Conservation (phyloP, 2,113 vertebrate genomes). For the Laticauda colubrina region DNA sequence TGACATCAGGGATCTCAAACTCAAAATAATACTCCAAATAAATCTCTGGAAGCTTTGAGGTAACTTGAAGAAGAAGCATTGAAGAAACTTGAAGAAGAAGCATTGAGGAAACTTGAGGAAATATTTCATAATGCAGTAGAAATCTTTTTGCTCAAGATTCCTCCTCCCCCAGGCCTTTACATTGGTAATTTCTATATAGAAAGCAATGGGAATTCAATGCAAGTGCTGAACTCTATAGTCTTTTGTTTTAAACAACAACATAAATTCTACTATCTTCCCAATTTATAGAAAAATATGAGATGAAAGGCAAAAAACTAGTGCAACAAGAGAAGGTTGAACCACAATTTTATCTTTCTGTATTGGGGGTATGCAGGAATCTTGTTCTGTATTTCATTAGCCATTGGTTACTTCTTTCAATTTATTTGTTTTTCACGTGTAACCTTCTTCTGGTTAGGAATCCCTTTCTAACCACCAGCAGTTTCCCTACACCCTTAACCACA, state of each 20-base stretch:
- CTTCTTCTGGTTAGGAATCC: neutral
- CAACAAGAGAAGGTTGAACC: constrained; percentile 13
- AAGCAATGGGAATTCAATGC: neutral
- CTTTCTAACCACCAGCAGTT: neutral
- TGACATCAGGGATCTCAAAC: neutral
- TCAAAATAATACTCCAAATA: neutral
- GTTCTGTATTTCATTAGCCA: neutral
- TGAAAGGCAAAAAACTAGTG: constrained; percentile 20
- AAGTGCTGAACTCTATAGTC: neutral
- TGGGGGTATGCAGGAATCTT: constrained; percentile 1
- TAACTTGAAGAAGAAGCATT: neutral
- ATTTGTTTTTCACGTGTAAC: neutral
- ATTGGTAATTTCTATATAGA: neutral
- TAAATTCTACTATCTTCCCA: neutral
- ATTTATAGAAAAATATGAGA: neutral
- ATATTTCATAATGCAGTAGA: neutral
- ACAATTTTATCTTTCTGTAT: constrained; percentile 7
- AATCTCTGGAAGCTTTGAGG: neutral
- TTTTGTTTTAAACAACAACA: neutral
- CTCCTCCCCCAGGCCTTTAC: neutral
- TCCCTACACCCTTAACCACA: neutral
- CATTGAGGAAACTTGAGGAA: neutral
- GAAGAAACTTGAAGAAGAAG: neutral
- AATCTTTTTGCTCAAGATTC: neutral
- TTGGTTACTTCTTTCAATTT: neutral